Evolutionary conservation across 2,797 vertebrate species (phyloP), one percentile per base, ranked within the genome.

Genomic region (Hozukius guyotensis): DNA sequence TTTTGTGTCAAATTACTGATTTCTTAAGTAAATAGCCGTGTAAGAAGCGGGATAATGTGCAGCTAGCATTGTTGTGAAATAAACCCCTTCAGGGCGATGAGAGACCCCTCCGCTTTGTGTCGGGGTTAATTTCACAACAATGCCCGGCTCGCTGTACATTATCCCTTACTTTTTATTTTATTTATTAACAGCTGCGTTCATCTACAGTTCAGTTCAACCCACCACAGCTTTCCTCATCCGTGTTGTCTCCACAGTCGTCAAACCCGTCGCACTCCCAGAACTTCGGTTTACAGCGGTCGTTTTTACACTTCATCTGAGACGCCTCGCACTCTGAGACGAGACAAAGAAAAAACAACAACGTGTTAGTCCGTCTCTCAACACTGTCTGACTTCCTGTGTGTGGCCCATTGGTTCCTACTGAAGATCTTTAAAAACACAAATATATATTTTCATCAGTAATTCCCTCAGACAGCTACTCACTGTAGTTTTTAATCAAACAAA

Each of bases 221-320:
- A 99, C 98, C 92, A 69, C 98, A 99, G 60, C 93, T 83, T 14
- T 92, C 89, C 81, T 99, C 98, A 0, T 99, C 98, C 0, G 96
- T 97, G 88, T 92, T 90, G 88, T 99, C 98, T 0, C 97, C 97
- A 0, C 98, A 99, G 94, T 99, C 97, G 0, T 98, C 93, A 0
- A 96, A 83, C 0, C 91, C 94, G 11, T 99, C 97, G 0, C 98
- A 99, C 25, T 92, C 32, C 97, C 96, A 98, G 75, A 96, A 96
- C 6, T 87, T 94, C 0, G 97, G 95, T 78, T 99, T 99, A 87
- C 98, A 99, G 78, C 94, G 92, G 1, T 89, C 90, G 0, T 97
- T 97, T 14, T 67, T 93, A 84, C 97, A 99, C 1, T 25, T 93
- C 86, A 99, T 95, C 86, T 98, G 96, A 76, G 94, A 60, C 1